Conservation (phyloP, 1,140 invertebrate species). For the Pseudomyrmex pallidus region DNA sequence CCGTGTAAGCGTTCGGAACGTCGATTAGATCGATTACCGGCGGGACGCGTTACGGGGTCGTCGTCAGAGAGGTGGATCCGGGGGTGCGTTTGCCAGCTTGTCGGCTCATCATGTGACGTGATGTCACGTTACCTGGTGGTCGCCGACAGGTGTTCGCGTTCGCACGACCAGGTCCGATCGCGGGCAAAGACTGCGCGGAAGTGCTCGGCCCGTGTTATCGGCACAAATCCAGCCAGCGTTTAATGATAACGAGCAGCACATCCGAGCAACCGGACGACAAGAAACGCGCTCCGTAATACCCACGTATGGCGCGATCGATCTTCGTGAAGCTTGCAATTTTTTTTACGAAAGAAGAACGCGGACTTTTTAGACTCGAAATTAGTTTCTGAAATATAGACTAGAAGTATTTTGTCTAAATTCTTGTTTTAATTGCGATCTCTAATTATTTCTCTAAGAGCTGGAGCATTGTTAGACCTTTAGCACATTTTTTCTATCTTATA, state of each 20-base stretch:
- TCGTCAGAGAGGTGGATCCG: constrained; percentile 40
- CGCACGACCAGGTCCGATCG: constrained; percentile 68
- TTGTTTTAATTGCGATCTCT: no score
- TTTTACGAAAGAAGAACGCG: neutral
- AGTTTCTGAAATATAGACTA: neutral
- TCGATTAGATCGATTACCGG: constrained; percentile 71
- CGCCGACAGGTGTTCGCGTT: constrained; percentile 75
- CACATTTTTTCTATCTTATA: neutral
- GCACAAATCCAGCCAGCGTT: constrained; percentile 66
- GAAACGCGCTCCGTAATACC: constrained; percentile 42
- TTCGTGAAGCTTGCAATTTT: neutral
- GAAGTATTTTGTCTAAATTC: neutral
- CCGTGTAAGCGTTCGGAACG: constrained; percentile 47
- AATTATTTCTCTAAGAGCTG: no score
- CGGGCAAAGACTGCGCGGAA: constrained; percentile 37
- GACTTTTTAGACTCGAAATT: neutral
- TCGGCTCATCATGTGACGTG: constrained; percentile 72
- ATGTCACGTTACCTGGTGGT: constrained; percentile 78
- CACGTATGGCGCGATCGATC: constrained; percentile 14
- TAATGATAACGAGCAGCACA: constrained; percentile 67
- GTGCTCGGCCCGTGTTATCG: constrained; percentile 61
- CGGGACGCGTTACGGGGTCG: constrained; percentile 37
- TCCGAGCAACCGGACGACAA: constrained; percentile 46
- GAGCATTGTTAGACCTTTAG: no score
- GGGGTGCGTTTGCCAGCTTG: constrained; percentile 47